These are phyloP conservation scores for Chloroceryle amazona DNA, from an alignment of 2,797 vertebrate species.

Conservation along the genomic window DNA sequence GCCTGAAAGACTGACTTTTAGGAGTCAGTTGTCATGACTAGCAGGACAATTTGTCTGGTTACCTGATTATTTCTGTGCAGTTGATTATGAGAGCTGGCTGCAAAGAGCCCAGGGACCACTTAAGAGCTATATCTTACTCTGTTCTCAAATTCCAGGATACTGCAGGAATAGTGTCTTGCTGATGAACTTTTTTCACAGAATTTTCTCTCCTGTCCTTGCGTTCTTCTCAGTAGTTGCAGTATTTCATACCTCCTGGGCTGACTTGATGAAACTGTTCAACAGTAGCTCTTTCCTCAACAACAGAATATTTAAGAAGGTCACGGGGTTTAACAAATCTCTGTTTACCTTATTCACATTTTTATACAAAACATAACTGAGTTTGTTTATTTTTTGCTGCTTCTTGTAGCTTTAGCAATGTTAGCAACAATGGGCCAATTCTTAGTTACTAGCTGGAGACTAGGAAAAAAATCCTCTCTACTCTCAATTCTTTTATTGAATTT, in stretches of 20 bases:
- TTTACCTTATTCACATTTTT: neutral
- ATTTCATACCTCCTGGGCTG: neutral
- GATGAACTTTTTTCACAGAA: neutral
- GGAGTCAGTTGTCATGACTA: neutral
- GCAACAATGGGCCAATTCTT: neutral
- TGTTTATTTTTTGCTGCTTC: neutral
- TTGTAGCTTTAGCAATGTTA: neutral
- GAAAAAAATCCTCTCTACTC: neutral
- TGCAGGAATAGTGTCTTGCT: neutral
- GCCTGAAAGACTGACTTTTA: neutral
- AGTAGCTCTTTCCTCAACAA: neutral
- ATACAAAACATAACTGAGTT: neutral
- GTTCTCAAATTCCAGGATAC: neutral
- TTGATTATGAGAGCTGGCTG: neutral
- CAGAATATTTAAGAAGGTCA: neutral
- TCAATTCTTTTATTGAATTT: neutral
- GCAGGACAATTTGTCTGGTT: neutral
- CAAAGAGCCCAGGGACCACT: neutral
- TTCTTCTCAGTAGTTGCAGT: neutral
- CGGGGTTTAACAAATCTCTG: neutral
- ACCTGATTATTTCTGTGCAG: neutral
- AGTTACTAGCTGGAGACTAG: neutral
- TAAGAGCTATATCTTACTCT: neutral
- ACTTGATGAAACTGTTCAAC: neutral
- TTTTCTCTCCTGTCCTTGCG: neutral